These are phyloP conservation scores for Ecliptopera silaceata DNA, from an alignment of 2,888 invertebrate species.

Conservation along the genomic window DNA sequence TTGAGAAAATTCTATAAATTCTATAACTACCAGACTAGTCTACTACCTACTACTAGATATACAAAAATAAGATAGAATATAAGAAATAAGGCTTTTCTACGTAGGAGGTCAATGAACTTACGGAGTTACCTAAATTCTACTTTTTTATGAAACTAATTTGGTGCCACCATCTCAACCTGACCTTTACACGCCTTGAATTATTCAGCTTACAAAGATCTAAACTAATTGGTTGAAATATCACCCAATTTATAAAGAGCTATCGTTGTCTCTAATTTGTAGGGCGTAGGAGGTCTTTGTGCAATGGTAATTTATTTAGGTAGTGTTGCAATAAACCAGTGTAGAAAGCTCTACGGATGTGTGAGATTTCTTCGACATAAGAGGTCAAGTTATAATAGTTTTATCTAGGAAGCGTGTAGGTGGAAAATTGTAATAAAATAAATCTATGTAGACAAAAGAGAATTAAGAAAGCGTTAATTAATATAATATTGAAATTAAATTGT, in stretches of 20 bases:
- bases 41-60: too few species aligned
- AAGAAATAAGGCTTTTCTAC: too few species aligned
- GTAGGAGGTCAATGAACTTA: slow-evolving; percentile 8
- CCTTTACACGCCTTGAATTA: slow-evolving; percentile 22
- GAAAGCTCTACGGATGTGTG: neutral
- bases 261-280: neutral
- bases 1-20: too few species aligned
- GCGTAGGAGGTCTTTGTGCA: neutral
- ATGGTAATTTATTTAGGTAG: slow-evolving; percentile 4
- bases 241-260: slow-evolving; percentile 9
- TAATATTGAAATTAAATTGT: slow-evolving; percentile 8
- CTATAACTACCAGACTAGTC: too few species aligned
- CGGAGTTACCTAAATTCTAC: neutral
- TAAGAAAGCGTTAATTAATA: slow-evolving; percentile 6
- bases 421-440: slow-evolving; percentile 3
- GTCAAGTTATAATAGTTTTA: neutral
- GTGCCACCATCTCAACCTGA: slow-evolving; percentile 16
- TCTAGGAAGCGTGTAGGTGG: slow-evolving; percentile 6
- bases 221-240: slow-evolving; percentile 15
- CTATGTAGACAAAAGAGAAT: neutral
- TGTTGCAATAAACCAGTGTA: slow-evolving; percentile 1
- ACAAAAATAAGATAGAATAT: too few species aligned
- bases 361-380: neutral
- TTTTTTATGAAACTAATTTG: neutral
- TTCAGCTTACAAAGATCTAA: slow-evolving; percentile 11